Evolutionary conservation across 1,140 invertebrate species (phyloP).

Genomic region (Drosophila triauraria): DNA sequence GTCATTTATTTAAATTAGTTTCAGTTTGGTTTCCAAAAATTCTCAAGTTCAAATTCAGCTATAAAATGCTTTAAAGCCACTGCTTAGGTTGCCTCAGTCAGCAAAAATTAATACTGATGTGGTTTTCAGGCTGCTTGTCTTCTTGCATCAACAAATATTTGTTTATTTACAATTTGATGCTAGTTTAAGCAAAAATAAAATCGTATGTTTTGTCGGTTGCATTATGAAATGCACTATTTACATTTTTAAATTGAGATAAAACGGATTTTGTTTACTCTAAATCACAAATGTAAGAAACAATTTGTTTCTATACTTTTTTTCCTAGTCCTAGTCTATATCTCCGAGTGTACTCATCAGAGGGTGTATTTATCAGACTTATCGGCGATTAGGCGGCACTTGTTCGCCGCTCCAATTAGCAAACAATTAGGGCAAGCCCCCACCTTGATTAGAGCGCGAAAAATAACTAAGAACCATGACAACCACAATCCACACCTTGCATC

Average conservation of each 20-base stretch:
- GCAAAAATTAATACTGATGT: too few relatives aligned
- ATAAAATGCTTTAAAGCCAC: not conserved
- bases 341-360: slow-evolving; percentile 6
- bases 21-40: not conserved
- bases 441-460: slow-evolving; percentile 12
- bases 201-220: not conserved
- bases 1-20: not conserved
- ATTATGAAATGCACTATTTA: not conserved
- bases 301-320: not conserved
- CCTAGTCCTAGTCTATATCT: too few relatives aligned
- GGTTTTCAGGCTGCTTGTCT: not conserved
- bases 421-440: slow-evolving; percentile 43
- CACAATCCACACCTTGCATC: not conserved
- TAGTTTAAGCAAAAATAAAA: not conserved
- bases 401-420: slow-evolving; percentile 46
- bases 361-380: slow-evolving; percentile 61
- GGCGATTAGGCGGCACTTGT: slow-evolving; percentile 42
- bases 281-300: not conserved
- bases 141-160: not conserved
- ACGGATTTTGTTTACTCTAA: not conserved
- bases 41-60: not conserved
- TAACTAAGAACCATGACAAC: not conserved
- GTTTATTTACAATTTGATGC: not conserved
- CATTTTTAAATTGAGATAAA: not conserved
- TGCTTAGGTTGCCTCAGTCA: not conserved